Percentiles rank a stretch among this genome's conserved stretches.
Conservation (phyloP, 1,140 invertebrate genomes). For the Brachionus sp. region DNA sequence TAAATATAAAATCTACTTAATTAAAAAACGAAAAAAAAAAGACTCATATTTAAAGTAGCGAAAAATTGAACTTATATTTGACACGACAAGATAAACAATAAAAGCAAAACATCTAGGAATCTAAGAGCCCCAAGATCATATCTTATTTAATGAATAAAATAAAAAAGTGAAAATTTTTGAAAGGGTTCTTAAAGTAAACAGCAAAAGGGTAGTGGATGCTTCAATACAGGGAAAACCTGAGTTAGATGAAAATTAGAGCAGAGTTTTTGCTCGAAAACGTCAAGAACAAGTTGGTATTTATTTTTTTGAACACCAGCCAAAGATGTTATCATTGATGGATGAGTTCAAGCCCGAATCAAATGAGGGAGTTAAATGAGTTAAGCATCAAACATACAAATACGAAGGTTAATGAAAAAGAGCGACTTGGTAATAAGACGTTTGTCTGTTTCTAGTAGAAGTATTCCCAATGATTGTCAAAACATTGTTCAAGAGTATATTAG, state of each 20-base stretch:
- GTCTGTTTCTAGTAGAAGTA: neutral
- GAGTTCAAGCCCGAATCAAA: neutral
- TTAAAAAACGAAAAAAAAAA: too few relatives aligned
- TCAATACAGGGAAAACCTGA: too few relatives aligned
- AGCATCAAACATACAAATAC: neutral
- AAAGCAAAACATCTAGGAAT: neutral
- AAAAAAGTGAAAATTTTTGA: too few relatives aligned
- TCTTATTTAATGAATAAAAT: too few relatives aligned
- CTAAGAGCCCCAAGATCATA: too few relatives aligned
- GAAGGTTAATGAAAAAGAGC: neutral
- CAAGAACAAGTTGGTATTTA: neutral
- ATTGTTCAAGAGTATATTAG: constrained; percentile 14
- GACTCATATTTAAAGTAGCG: too few relatives aligned
- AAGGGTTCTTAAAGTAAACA: too few relatives aligned
- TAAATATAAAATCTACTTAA: too few relatives aligned
- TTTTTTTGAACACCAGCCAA: neutral
- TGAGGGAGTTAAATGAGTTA: neutral
- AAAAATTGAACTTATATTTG: too few relatives aligned
- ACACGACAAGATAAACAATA: neutral
- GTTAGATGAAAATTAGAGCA: neutral
- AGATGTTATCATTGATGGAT: neutral
- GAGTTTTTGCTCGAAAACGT: neutral
- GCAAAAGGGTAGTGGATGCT: too few relatives aligned
- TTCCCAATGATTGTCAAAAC: neutral
- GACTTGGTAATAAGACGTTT: neutral